These are phyloP conservation scores for Zoanthus sansibaricus DNA, from an alignment of 92 coral and sea anemone genomes.

Conservation along the genomic window DNA sequence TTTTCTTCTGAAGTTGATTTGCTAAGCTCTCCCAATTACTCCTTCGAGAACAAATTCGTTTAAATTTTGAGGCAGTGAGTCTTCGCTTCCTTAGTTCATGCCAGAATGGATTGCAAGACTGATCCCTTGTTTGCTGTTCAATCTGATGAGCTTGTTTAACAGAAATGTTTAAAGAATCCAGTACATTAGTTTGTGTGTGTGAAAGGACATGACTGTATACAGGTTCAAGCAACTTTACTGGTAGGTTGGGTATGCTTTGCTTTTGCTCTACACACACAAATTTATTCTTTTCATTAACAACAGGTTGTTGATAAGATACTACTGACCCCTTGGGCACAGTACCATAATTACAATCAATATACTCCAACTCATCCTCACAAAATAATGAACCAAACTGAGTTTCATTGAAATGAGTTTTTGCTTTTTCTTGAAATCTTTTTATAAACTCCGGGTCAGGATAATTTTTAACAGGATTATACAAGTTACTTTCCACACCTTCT, in stretches of 20 bases:
- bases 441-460: background rate
- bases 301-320: conserved; percentile 2
- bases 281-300: background rate
- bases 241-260: background rate
- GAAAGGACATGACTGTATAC: background rate
- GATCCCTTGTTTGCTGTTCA: conserved; percentile 50
- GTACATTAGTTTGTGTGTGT: background rate
- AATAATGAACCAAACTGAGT: background rate
- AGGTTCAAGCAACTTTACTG: background rate
- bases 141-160: background rate
- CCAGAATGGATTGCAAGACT: conserved; percentile 60
- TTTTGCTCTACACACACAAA: background rate
- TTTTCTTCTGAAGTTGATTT: background rate
- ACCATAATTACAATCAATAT: background rate
- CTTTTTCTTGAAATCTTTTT: background rate
- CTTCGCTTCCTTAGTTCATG: conserved; percentile 43
- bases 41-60: conserved; percentile 40
- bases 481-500: conserved; percentile 3
- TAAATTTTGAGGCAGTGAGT: conserved; percentile 66
- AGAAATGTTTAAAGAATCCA: background rate
- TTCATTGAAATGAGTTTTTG: background rate
- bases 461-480: background rate
- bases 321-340: conserved; percentile 53
- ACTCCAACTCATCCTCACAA: conserved; percentile 1
- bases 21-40: background rate